These are phyloP conservation scores for Phaedon cochleariae DNA, from an alignment of 2,888 invertebrate genomes.

Conservation along the genomic window DNA sequence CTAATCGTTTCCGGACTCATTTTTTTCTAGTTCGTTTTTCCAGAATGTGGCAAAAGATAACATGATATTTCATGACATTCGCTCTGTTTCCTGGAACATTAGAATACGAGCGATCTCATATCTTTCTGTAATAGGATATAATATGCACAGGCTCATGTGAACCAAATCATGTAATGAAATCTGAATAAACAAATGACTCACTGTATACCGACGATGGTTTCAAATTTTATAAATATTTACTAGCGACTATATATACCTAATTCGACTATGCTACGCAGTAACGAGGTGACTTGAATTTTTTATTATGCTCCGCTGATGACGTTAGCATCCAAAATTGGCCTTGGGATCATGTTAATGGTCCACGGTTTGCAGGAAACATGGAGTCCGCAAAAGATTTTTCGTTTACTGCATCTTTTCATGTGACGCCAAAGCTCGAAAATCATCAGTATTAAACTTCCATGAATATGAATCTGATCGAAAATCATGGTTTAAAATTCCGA, in stretches of 20 bases:
- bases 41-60: background rate
- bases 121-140: constrained; percentile 3
- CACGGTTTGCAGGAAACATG: constrained; percentile 10
- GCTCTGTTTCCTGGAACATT: background rate
- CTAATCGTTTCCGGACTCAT: no score
- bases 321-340: constrained; percentile 30
- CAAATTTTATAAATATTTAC: constrained; percentile 19
- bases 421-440: no score
- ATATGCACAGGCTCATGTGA: background rate
- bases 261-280: constrained; percentile 9
- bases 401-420: no score
- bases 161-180: constrained; percentile 15
- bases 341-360: constrained; percentile 22
- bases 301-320: constrained; percentile 12
- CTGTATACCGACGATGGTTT: background rate
- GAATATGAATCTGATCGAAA: background rate
- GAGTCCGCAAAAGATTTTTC: background rate
- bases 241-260: background rate
- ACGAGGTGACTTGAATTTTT: constrained; percentile 21
- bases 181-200: constrained; percentile 31
- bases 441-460: no score
- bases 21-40: no score
- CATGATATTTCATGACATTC: background rate
- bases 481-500: no score
- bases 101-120: background rate